These are phyloP conservation scores for Globodera ellingtonae DNA, from an alignment of 1,140 invertebrate species.

Conservation along the genomic window DNA sequence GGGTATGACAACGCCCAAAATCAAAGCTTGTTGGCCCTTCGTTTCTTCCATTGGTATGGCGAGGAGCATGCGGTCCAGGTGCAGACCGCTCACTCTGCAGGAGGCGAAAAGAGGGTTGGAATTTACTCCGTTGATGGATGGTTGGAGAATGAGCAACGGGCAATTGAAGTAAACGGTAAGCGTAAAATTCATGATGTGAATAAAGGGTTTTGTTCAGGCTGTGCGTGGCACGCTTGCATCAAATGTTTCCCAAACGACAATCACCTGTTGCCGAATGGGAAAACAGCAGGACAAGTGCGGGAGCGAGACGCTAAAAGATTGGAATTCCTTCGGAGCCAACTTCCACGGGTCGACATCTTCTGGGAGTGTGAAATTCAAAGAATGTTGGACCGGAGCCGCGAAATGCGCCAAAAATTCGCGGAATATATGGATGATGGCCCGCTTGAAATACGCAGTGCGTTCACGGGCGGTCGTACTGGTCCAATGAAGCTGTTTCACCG, in stretches of 20 bases:
- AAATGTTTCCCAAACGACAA: slow-evolving; percentile 1
- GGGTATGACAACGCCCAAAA: slow-evolving; percentile 18
- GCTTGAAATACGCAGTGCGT: neutral
- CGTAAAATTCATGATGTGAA: neutral
- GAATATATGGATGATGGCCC: slow-evolving; percentile 12
- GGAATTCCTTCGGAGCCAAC: neutral
- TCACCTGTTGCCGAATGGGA: neutral
- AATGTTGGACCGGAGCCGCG: neutral
- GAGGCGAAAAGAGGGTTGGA: slow-evolving; percentile 5
- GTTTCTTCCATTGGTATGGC: slow-evolving; percentile 9
- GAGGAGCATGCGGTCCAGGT: neutral
- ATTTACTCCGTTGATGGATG: slow-evolving; percentile 20
- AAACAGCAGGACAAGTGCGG: slow-evolving; percentile 1
- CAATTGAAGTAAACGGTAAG: slow-evolving; percentile 22
- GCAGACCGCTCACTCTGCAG: neutral
- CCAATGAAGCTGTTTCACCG: slow-evolving; percentile 4
- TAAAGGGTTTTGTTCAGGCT: neutral
- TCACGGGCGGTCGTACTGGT: neutral
- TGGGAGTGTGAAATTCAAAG: slow-evolving; percentile 24
- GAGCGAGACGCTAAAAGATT: neutral
- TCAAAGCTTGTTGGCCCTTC: slow-evolving; percentile 3
- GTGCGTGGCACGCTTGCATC: slow-evolving; percentile 13
- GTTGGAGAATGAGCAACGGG: neutral
- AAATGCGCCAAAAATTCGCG: slow-evolving; percentile 7
- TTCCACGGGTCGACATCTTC: neutral